These are phyloP conservation scores for Tragulus kanchil DNA, from an alignment of 2,113 vertebrate species.

Conservation along the genomic window DNA sequence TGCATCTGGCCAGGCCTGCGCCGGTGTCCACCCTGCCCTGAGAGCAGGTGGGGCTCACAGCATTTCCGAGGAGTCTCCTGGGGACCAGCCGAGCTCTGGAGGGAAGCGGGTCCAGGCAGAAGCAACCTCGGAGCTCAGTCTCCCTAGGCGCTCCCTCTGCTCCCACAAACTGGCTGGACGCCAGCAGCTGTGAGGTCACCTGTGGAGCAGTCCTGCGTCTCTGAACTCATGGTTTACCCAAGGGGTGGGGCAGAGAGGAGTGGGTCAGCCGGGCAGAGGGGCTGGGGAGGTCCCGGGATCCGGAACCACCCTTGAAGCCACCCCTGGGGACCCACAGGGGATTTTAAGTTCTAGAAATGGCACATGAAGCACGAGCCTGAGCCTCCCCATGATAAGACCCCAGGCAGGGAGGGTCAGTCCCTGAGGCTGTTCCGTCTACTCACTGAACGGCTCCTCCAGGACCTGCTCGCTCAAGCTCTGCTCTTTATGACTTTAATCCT, in stretches of 20 bases:
- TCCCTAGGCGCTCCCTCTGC: too few relatives aligned
- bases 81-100: background rate
- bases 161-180: background rate
- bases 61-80: accelerated
- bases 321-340: background rate
- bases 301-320: background rate
- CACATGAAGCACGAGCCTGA: background rate
- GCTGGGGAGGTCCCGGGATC: background rate
- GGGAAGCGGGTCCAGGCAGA: background rate
- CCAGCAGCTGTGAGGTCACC: background rate
- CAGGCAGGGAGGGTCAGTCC: accelerated
- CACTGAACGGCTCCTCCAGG: accelerated
- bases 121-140: background rate
- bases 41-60: background rate
- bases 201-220: background rate
- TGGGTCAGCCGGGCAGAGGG: background rate
- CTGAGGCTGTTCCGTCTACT: background rate
- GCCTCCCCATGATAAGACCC: background rate
- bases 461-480: background rate
- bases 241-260: background rate
- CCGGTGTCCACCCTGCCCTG: background rate
- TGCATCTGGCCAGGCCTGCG: background rate
- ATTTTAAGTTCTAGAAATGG: background rate
- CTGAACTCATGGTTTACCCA: too few relatives aligned
- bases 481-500: background rate